Base-by-base conservation (phyloP, 2,113 vertebrate genomes). In the Nyctibius bracteatus region DNA sequence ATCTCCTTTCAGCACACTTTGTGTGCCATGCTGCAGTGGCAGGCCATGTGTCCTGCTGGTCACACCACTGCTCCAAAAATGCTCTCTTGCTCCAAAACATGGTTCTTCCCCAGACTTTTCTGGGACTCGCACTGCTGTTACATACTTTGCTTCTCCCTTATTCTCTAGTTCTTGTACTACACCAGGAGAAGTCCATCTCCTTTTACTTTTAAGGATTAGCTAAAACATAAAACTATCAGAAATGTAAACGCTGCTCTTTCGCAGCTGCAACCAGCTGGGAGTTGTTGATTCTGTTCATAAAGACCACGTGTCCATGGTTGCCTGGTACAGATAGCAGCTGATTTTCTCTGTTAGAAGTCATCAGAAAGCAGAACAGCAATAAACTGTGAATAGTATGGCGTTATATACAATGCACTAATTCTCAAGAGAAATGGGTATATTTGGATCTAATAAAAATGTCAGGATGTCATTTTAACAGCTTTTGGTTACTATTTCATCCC, bases 291-390 rank as follows among this genome's bases (percentile, higher is more conserved):
- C 23, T 75, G 35, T 27, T 90, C 54, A 3, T 19, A 20, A 65
- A 30, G 30, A 23, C 12, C 4, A 12, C 0, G 0, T 59, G 30
- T 10, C 47, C 3, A 2, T 1, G 5, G 35, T 65, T 58, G n/a
- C 33, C 71, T 57, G 52, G 35, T 47, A 44, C 39, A 5, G 13
- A 23, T 3, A 75, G 49, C 52, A 85, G 52, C 33, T 54, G 14
- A 17, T 7, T 75, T 86, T 39, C 43, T 39, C 58, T 23, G 3
- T 65, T 44, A 71, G 30, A 59, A 41, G 27, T 22, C 54, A 68
- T 6, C 23, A 65, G 49, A 51, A 82, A 81, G 30, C 35, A 75
- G 77, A 77, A 27, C 25, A 49, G 43, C 72, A 63, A 12, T 5
- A 33, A 63, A 7, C 37, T 33, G 46, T 68, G 47, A 43, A 33